Conservation (phyloP, 1,140 invertebrate species). For the Zaprionus ornatus region DNA sequence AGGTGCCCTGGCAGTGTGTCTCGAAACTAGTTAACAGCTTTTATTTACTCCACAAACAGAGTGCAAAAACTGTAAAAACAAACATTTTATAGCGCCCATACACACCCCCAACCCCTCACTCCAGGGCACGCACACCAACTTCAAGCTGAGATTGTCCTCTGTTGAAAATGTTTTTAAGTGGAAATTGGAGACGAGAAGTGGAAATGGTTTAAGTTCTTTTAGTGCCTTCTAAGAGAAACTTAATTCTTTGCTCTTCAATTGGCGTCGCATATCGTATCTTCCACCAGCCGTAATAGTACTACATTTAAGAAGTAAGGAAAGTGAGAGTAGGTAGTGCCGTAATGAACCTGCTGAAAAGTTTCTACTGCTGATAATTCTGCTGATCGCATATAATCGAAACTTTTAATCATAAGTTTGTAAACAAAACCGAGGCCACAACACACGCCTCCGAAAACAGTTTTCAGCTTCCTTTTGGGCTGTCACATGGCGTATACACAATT, state of each 20-base stretch:
- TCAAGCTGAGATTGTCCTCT: background rate
- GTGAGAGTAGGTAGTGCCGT: background rate
- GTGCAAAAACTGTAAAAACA: constrained; percentile 62
- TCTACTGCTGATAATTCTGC: background rate
- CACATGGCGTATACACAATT: constrained; percentile 26
- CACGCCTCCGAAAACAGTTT: background rate
- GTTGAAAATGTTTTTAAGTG: constrained; percentile 5
- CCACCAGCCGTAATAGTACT: background rate
- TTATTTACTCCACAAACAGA: constrained; percentile 73
- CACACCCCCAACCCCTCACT: constrained; percentile 25
- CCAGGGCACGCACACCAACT: background rate
- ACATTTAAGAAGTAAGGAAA: background rate
- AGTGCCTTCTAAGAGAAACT: background rate
- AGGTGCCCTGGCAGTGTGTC: constrained; percentile 37
- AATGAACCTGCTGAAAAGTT: background rate
- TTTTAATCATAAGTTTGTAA: constrained; percentile 12
- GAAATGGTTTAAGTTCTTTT: background rate
- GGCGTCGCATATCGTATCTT: background rate
- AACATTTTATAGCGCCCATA: constrained; percentile 59
- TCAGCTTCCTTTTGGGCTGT: background rate
- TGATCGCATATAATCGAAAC: constrained; percentile 1
- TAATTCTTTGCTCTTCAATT: background rate
- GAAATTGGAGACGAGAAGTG: background rate
- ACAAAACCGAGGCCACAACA: background rate
- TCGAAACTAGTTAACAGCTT: constrained; percentile 73